Percentiles rank a stretch among this genome's conserved stretches.
Conservation (phyloP, 2,888 invertebrate genomes). For the Anthrax anthrax region DNA sequence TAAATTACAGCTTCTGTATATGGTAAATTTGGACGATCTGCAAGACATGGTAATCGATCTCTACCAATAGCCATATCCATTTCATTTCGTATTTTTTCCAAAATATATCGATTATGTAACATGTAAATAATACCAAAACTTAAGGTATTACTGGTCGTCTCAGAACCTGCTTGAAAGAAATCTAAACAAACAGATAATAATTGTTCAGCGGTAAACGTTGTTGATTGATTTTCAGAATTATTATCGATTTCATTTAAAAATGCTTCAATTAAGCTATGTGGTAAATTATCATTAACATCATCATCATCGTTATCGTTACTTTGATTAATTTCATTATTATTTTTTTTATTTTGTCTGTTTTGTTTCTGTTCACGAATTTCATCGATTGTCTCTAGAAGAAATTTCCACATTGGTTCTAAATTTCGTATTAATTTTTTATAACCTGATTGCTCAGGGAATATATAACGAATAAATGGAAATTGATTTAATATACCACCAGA, state of each 20-base stretch:
- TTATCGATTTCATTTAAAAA: slow-evolving; percentile 39
- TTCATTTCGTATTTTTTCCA: slow-evolving; percentile 37
- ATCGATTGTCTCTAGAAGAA: slow-evolving; percentile 40
- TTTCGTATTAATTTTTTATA: slow-evolving; percentile 41
- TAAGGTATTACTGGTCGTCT: slow-evolving; percentile 41
- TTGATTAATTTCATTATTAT: background rate
- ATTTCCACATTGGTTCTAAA: slow-evolving; percentile 39
- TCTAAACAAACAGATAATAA: slow-evolving; percentile 42
- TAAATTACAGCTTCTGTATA: slow-evolving; percentile 40
- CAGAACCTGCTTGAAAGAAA: slow-evolving; percentile 44
- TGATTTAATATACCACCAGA: slow-evolving; percentile 55
- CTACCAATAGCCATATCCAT: slow-evolving; percentile 32
- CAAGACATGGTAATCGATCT: slow-evolving; percentile 31
- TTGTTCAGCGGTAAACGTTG: slow-evolving; percentile 36
- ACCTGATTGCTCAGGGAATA: slow-evolving; percentile 48
- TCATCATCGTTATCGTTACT: no score
- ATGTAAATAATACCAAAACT: slow-evolving; percentile 42
- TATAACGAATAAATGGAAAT: slow-evolving; percentile 48
- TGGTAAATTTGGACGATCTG: slow-evolving; percentile 37
- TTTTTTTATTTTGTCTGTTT: background rate
- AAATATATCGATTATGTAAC: slow-evolving; percentile 40
- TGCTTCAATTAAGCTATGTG: slow-evolving; percentile 35
- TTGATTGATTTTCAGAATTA: slow-evolving; percentile 28
- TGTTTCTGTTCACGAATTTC: slow-evolving; percentile 37
- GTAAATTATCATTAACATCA: slow-evolving; percentile 21